phyloP scores from a whole-genome alignment of 2,888 invertebrate genomes.

The Mythimna lalbum region DNA sequence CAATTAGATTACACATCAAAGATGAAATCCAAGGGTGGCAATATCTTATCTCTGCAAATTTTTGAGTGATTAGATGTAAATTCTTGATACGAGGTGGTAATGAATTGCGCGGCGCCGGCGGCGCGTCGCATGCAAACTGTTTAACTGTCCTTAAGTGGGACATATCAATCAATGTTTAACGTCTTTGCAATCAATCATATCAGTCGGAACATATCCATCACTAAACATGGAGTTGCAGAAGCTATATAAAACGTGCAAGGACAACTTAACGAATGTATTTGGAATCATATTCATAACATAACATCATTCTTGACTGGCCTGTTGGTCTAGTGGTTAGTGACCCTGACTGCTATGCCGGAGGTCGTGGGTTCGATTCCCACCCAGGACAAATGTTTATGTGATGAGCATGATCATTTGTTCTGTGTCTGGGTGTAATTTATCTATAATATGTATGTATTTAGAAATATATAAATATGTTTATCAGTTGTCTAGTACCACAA shows the following conservation, averaged over 20 bases:
- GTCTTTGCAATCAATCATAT: no score
- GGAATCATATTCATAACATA: not conserved
- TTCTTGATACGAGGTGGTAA: not conserved
- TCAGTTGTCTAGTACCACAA: no score
- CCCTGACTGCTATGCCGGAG: no score
- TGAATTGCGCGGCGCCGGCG: not conserved
- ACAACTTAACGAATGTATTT: not conserved
- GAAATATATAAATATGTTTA: no score
- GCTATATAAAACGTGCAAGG: not conserved
- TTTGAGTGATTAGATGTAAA: slow-evolving; percentile 11
- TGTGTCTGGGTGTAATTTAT: no score
- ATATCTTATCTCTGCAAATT: slow-evolving; percentile 7
- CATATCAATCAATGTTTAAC: no score
- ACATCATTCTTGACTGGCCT: no score
- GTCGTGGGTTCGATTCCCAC: no score
- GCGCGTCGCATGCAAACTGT: slow-evolving; percentile 7
- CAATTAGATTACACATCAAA: slow-evolving; percentile 10
- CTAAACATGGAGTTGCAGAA: slow-evolving; percentile 26
- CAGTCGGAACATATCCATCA: not conserved
- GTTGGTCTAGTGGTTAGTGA: no score
- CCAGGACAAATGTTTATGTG: no score
- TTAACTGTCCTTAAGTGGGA: slow-evolving; percentile 27
- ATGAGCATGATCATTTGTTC: no score
- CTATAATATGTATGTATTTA: no score
- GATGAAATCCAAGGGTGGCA: not conserved